These are phyloP conservation scores for Symphodus melops DNA, from an alignment of 2,113 vertebrate species.

Conservation along the genomic window DNA sequence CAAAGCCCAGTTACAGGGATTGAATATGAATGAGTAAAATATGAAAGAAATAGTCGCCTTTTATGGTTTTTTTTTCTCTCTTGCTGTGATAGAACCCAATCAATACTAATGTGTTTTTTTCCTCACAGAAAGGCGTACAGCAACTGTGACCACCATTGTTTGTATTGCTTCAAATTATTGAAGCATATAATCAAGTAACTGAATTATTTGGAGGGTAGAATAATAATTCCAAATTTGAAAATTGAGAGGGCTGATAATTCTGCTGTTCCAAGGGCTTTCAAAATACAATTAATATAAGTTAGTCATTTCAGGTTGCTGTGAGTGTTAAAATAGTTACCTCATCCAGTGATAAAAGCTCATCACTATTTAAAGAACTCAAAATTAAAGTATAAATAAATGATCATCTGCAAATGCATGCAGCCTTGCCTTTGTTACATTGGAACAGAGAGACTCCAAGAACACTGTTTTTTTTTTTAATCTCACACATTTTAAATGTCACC, in stretches of 20 bases:
- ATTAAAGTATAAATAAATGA: not conserved
- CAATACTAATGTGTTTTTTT: slow-evolving; percentile 17
- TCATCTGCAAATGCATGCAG: not conserved
- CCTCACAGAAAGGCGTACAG: not conserved
- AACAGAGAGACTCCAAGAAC: not conserved
- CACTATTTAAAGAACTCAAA: not conserved
- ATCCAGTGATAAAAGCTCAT: not conserved
- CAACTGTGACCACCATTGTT: slow-evolving; percentile 33
- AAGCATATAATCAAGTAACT: slow-evolving; percentile 39
- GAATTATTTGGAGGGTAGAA: slow-evolving; percentile 35
- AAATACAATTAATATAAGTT: slow-evolving; percentile 24
- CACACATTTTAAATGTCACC: not conserved
- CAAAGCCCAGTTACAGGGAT: not conserved
- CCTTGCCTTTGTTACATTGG: not conserved
- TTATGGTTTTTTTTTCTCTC: slow-evolving; percentile 4
- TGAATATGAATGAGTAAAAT: not conserved
- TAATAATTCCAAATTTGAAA: slow-evolving; percentile 20
- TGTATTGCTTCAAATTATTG: slow-evolving; percentile 34
- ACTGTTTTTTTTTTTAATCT: not conserved
- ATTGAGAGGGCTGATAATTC: not conserved
- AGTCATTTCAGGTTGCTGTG: slow-evolving; percentile 2
- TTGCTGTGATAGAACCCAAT: slow-evolving; percentile 1
- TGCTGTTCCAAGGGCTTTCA: not conserved
- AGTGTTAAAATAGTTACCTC: slow-evolving; percentile 1
- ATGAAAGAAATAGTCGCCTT: slow-evolving; percentile 15